phyloP scores from a whole-genome alignment of 1,140 invertebrate species.

The Cydia pomonella region DNA sequence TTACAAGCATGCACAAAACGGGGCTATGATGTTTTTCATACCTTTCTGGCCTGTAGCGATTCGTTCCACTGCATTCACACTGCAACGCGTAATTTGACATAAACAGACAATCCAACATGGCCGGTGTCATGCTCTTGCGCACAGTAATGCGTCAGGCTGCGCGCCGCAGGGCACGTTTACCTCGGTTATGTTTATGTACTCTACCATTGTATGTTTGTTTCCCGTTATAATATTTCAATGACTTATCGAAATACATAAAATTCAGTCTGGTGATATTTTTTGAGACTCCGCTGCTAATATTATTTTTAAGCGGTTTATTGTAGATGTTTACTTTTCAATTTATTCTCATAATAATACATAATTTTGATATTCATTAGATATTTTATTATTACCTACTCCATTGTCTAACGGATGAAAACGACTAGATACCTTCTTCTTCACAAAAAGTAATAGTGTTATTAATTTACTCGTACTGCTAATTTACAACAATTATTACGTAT shows the following conservation, averaged over 20 bases:
- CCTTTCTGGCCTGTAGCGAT: background rate
- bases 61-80: constrained; percentile 4
- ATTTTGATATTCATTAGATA: no score
- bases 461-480: no score
- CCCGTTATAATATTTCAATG: background rate
- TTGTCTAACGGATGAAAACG: no score
- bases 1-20: background rate
- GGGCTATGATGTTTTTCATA: background rate
- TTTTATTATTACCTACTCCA: no score
- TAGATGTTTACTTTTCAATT: no score
- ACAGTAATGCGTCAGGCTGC: constrained; percentile 16
- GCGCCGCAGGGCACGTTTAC: background rate
- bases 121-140: constrained; percentile 13
- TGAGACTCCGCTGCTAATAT: no score
- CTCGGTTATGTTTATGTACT: constrained; percentile 18
- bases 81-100: constrained; percentile 17
- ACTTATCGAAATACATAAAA: background rate
- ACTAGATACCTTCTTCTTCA: no score
- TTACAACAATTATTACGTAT: no score
- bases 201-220: background rate
- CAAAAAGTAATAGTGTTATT: no score
- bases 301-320: no score
- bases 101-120: constrained; percentile 24
- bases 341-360: no score
- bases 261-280: no score